Conservation (phyloP, 1,140 invertebrate species). For the Pogonomyrmex californicus region DNA sequence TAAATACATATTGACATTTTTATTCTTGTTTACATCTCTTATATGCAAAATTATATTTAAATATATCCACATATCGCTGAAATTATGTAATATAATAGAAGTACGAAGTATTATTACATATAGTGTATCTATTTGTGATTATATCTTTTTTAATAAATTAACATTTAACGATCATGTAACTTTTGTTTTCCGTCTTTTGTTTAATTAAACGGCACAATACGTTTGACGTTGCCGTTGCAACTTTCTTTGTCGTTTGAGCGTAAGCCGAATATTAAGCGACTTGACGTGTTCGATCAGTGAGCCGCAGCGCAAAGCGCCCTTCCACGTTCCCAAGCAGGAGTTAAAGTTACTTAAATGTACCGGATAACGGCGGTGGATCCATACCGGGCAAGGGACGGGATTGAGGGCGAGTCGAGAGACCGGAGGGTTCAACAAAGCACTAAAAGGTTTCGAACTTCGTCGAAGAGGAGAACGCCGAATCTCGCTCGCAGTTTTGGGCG, state of each 20-base stretch:
- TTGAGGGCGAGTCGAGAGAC: constrained; percentile 63
- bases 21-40: too few relatives aligned
- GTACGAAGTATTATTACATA: neutral
- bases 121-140: neutral
- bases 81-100: neutral
- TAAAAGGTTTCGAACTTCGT: constrained; percentile 71
- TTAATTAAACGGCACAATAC: constrained; percentile 6
- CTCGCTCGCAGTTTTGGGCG: constrained; percentile 62
- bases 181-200: neutral
- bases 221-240: neutral
- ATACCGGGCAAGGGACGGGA: constrained; percentile 60
- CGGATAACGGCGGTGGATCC: constrained; percentile 65
- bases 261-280: constrained; percentile 55
- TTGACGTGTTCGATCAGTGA: constrained; percentile 50
- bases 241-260: constrained; percentile 44
- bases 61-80: too few relatives aligned
- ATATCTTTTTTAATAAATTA: neutral
- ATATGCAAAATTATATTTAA: too few relatives aligned
- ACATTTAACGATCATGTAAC: neutral
- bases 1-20: too few relatives aligned
- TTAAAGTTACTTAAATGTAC: constrained; percentile 81
- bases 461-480: constrained; percentile 54
- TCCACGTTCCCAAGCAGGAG: constrained; percentile 65
- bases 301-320: constrained; percentile 49
- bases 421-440: constrained; percentile 63